A percentile compares a stretch with the other conserved stretches of the same genome.
Evolutionary conservation across 2,888 invertebrate genomes (phyloP).

Genomic region (Ennomos quercinarius): DNA sequence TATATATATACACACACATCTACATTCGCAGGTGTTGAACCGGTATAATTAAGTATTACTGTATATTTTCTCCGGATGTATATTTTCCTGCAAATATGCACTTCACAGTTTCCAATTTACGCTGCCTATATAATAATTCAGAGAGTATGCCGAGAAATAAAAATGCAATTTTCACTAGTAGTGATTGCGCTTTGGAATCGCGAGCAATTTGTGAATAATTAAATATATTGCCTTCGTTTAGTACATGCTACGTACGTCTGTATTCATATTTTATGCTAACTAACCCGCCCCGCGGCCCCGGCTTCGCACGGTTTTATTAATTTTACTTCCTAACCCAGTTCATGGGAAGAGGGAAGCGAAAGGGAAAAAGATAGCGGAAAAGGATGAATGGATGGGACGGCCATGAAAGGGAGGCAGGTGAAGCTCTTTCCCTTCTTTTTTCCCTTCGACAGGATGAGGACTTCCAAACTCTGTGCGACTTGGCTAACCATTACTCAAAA

Average conservation of each 20-base stretch:
- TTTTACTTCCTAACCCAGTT: too few relatives aligned
- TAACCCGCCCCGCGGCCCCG: too few relatives aligned
- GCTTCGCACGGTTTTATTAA: too few relatives aligned
- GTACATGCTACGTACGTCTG: conserved; percentile 35
- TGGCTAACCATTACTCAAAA: too few relatives aligned
- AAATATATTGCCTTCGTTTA: conserved; percentile 63
- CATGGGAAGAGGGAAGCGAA: too few relatives aligned
- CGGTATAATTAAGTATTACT: too few relatives aligned
- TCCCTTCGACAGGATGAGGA: too few relatives aligned
- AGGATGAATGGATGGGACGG: too few relatives aligned
- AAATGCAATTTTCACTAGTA: conserved; percentile 69
- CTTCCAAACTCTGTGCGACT: too few relatives aligned
- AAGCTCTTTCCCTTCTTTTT: too few relatives aligned
- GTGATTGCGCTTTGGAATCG: conserved; percentile 67
- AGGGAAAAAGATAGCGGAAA: too few relatives aligned
- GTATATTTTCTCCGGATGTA: conserved; percentile 32
- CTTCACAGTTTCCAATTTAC: conserved; percentile 54
- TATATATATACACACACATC: conserved; percentile 42
- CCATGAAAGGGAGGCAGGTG: too few relatives aligned
- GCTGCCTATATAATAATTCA: conserved; percentile 63
- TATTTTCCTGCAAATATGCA: conserved; percentile 57
- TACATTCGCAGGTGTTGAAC: conserved; percentile 33
- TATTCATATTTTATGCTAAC: background rate
- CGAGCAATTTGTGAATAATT: conserved; percentile 65
- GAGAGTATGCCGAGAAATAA: conserved; percentile 57